Percentiles rank a stretch among this genome's conserved stretches.
Evolutionary conservation across 2,113 vertebrate species (phyloP).

Genomic region (Tetraodon nigroviridis): DNA sequence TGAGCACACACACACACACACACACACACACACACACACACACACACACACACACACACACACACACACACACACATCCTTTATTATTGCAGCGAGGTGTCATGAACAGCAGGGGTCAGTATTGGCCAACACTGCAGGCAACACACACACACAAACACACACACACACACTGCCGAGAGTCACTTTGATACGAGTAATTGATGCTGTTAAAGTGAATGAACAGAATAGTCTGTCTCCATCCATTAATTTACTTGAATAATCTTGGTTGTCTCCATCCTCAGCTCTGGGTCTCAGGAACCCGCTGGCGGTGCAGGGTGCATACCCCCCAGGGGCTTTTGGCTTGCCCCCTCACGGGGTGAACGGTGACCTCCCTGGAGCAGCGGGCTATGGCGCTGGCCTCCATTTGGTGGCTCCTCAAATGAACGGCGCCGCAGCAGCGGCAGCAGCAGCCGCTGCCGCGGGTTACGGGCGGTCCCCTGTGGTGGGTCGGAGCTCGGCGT

Average conservation of each 20-base stretch:
- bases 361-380: slow-evolving; percentile 78
- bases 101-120: slow-evolving; percentile 73
- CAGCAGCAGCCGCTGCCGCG: slow-evolving; percentile 59
- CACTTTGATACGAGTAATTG: not conserved
- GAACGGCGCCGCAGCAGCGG: slow-evolving; percentile 72
- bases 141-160: slow-evolving; percentile 39
- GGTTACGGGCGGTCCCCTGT: slow-evolving; percentile 82
- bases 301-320: slow-evolving; percentile 80
- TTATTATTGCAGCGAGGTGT: slow-evolving; percentile 18
- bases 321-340: slow-evolving; percentile 81
- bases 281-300: slow-evolving; percentile 84
- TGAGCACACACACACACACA: not conserved
- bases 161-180: slow-evolving; percentile 8
- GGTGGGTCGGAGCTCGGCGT: slow-evolving; percentile 65
- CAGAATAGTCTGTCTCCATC: not conserved
- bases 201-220: slow-evolving; percentile 17
- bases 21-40: not conserved
- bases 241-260: slow-evolving; percentile 13
- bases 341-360: slow-evolving; percentile 83
- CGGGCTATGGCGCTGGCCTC: slow-evolving; percentile 75
- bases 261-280: slow-evolving; percentile 37
- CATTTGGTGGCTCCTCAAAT: slow-evolving; percentile 84
- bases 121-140: slow-evolving; percentile 52
- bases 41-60: not conserved
- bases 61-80: not conserved